Evolutionary conservation across 2,113 vertebrate species (phyloP).

Genomic region (Indicator indicator): DNA sequence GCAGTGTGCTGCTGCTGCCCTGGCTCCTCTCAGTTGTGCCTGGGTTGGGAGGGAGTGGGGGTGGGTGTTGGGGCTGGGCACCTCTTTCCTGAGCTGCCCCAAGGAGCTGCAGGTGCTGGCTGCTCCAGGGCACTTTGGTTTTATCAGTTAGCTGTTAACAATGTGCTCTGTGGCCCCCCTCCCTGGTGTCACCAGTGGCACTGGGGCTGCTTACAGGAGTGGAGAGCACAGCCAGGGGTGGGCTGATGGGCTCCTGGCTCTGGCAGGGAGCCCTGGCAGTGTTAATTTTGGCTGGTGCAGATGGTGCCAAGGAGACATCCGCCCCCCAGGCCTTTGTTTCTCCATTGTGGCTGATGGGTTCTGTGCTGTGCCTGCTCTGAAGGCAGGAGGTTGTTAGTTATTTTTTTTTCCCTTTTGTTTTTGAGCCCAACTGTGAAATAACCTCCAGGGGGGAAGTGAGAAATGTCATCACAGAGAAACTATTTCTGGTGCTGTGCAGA

Average conservation of each 20-base stretch:
- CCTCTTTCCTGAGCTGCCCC: background rate
- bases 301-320: background rate
- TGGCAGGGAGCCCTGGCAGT: background rate
- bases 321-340: constrained; percentile 41
- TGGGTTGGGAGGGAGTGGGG: no score
- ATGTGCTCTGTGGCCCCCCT: fast-evolving
- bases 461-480: background rate
- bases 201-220: background rate
- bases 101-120: background rate
- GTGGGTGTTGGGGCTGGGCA: background rate
- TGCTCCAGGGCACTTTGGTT: background rate
- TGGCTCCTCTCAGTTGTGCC: background rate
- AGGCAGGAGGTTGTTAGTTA: background rate
- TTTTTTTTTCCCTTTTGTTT: background rate
- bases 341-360: background rate
- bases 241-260: background rate
- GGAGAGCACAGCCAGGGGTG: background rate
- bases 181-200: fast-evolving
- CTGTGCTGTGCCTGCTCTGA: background rate
- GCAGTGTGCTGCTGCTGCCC: fast-evolving
- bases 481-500: background rate
- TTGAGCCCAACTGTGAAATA: background rate
- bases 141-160: background rate
- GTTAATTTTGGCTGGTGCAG: constrained; percentile 16
- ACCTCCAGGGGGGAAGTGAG: background rate